Conservation (phyloP, 1,140 invertebrate genomes). For the Globodera ellingtonae region DNA sequence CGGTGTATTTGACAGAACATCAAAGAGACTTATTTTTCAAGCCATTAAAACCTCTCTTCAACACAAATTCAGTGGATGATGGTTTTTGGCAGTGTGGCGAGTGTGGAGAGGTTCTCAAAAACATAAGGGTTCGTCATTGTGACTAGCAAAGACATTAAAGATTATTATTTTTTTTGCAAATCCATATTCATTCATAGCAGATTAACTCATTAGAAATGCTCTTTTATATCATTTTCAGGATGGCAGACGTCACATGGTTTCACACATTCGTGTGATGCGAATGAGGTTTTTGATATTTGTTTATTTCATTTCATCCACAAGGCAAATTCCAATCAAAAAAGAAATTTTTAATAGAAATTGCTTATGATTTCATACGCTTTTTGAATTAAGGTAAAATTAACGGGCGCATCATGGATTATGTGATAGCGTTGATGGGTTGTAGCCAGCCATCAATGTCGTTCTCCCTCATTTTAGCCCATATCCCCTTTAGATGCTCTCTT, state of each 20-base stretch:
- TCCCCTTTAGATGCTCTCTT: conserved; percentile 30
- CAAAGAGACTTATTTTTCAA: conserved; percentile 41
- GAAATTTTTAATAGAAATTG: conserved; percentile 1
- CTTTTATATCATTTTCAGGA: conserved; percentile 22
- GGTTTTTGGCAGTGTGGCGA: conserved; percentile 37
- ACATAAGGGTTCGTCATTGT: conserved; percentile 13
- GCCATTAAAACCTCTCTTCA: conserved; percentile 38
- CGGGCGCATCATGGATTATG: too few relatives aligned
- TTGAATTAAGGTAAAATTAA: too few relatives aligned
- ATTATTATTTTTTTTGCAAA: not conserved
- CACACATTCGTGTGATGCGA: conserved; percentile 41
- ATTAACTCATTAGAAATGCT: not conserved
- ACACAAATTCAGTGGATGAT: conserved; percentile 23
- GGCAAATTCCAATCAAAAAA: too few relatives aligned
- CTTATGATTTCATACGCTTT: not conserved
- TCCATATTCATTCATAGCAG: not conserved
- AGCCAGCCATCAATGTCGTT: not conserved
- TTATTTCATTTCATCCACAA: too few relatives aligned
- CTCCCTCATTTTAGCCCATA: not conserved
- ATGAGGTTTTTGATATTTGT: conserved; percentile 3
- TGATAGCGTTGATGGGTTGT: too few relatives aligned
- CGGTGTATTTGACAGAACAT: conserved; percentile 41
- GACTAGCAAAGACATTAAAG: not conserved
- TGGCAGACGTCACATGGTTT: conserved; percentile 40
- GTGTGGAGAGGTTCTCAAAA: conserved; percentile 34